Conservation (phyloP, 2,113 vertebrate species). For the Mesoclemmys tuberculata region DNA sequence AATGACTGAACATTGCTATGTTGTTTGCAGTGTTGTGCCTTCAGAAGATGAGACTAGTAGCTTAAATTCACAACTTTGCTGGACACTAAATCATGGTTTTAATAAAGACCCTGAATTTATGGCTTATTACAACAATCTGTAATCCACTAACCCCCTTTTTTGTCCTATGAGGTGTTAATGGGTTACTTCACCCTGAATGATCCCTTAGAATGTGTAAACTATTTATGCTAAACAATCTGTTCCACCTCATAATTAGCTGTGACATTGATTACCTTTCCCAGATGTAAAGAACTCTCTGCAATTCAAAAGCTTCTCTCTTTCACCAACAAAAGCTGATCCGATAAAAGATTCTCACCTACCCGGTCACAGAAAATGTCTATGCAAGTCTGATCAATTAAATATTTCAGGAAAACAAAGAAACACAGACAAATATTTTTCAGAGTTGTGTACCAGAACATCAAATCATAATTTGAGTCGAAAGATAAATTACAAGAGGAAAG, state of each 20-base stretch:
- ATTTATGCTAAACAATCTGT: neutral
- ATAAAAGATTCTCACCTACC: neutral
- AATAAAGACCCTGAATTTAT: neutral
- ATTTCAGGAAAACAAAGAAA: neutral
- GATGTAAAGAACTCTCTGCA: neutral
- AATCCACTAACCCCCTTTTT: neutral
- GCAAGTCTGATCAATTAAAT: neutral
- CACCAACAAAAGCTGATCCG: neutral
- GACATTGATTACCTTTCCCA: neutral
- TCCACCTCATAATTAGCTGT: neutral
- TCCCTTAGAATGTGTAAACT: neutral
- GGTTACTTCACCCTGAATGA: neutral
- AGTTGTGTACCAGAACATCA: neutral
- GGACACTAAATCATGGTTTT: neutral
- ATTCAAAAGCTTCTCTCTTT: neutral
- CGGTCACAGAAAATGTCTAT: neutral
- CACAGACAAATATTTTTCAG: neutral
- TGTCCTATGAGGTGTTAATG: neutral
- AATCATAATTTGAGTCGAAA: neutral
- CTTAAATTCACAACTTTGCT: neutral
- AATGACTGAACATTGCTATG: neutral
- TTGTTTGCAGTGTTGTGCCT: neutral
- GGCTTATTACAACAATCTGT: neutral
- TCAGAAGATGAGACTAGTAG: neutral
- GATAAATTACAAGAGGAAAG: neutral